These are phyloP conservation scores for Azorinus chamasolen DNA, from an alignment of 2,888 invertebrate species.

Conservation along the genomic window DNA sequence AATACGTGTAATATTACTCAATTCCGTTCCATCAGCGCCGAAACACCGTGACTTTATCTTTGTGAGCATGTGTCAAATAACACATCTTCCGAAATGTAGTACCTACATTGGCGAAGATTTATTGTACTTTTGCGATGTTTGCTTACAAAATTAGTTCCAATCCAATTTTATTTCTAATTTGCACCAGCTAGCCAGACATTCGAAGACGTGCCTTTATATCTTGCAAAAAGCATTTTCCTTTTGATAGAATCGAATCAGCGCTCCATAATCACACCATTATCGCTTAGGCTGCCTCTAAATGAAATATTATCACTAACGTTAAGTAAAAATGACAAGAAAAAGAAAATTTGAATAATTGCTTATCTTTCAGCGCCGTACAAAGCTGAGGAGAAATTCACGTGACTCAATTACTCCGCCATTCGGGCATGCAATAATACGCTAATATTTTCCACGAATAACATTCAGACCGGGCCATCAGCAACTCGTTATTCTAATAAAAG, in stretches of 20 bases:
- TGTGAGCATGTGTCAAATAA: no score
- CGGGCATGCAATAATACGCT: conserved; percentile 63
- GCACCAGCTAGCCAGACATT: not conserved
- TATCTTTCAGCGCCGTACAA: conserved; percentile 43
- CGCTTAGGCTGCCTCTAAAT: conserved; percentile 53
- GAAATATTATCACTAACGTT: conserved; percentile 62
- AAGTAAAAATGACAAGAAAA: conserved; percentile 59
- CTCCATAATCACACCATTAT: conserved; percentile 27
- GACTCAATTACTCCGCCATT: conserved; percentile 62
- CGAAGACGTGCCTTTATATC: conserved; percentile 3
- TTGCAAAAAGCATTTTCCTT: conserved; percentile 37
- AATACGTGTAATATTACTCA: no score
- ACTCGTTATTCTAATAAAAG: conserved; percentile 61
- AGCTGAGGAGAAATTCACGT: conserved; percentile 44
- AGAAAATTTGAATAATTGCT: conserved; percentile 66
- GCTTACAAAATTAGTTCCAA: no score
- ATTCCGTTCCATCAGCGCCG: no score
- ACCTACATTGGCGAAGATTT: no score
- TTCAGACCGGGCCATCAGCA: conserved; percentile 51
- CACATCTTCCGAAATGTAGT: no score
- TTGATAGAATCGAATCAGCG: conserved; percentile 46
- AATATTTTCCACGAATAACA: conserved; percentile 56
- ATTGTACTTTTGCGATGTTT: no score
- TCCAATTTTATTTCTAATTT: conserved; percentile 10
- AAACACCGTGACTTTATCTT: no score